Base-by-base conservation (phyloP, 2,113 vertebrate genomes). In the Corythoichthys intestinalis region DNA sequence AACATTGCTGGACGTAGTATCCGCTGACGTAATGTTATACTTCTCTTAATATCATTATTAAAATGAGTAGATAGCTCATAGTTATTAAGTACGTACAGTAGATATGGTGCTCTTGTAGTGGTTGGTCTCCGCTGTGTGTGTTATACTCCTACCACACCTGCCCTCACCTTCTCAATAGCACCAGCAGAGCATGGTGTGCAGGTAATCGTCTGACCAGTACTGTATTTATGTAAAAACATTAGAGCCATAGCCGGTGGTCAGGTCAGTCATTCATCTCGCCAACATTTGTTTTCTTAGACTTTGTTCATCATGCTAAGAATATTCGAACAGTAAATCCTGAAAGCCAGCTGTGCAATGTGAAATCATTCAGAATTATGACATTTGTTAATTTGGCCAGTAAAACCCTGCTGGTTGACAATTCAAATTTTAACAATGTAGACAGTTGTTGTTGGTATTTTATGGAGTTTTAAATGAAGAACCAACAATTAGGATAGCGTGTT, bases 81-180 rank as follows among this genome's bases (percentile, higher is more conserved):
- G 92, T 91, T 88, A 93, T 91, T 93, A 90, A 93, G 85, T 94
- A 88, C 88, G 74, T 87, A 66, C 76, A 72, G 73, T 88, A 94
- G 93, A 93, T 88, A 90, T 94, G 95, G 92, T 85, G 94, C 93
- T 94, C 88, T 93, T 91, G 93, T 94, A 90, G 72, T 83, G 79
- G 73, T 74, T 82, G 64, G 54, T 67, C 70, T 74, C 68, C 69
- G 34, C 69, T 54, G 57, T 76, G 71, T 83, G 61, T 75, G 71
- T 50, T 90, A 90, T 93, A 88, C 88, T 2, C 8, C 73, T 59
- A 83, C 84, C 83, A 87, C 80, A 70, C 77, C 74, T 64, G 63
- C 2, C 6, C 73, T 59, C 82, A 87, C 80, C 73, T 86, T 85
- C 88, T 83, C 86, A 82, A 80, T 91, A 90, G 90, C 85, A 88